Percentiles rank a stretch among this genome's conserved stretches.
These are phyloP conservation scores for Cyclina sinensis DNA, from an alignment of 1,140 invertebrate species.

Conservation along the genomic window DNA sequence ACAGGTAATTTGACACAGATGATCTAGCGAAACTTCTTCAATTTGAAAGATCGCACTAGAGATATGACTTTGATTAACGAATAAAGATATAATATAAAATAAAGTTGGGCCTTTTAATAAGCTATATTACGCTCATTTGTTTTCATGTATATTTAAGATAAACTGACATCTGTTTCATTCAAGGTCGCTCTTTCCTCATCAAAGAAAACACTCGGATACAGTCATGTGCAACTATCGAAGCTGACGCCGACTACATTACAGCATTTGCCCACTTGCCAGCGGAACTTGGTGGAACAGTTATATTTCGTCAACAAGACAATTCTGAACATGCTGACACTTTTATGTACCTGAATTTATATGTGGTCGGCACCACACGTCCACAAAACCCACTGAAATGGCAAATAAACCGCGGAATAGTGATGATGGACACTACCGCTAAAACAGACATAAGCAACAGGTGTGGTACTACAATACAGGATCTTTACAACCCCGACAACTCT, in stretches of 20 bases:
- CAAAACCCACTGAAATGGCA: constrained; percentile 53
- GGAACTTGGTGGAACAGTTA: constrained; percentile 92
- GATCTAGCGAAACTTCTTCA: no score
- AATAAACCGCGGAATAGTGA: constrained; percentile 56
- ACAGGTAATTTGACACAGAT: no score
- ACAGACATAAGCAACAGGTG: constrained; percentile 58
- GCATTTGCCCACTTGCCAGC: constrained; percentile 94
- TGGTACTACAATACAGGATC: constrained; percentile 47
- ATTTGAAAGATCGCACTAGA: no score
- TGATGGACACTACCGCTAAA: constrained; percentile 38
- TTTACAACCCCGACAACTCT: constrained; percentile 78
- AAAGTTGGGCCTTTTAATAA: no score
- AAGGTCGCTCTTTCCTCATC: constrained; percentile 67
- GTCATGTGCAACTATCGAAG: constrained; percentile 75
- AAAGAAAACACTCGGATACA: not conserved
- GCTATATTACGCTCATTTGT: no score
- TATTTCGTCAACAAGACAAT: constrained; percentile 89
- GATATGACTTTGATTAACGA: no score
- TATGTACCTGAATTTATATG: constrained; percentile 90
- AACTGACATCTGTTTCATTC: constrained; percentile 11
- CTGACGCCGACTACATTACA: constrained; percentile 89
- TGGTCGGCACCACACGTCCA: constrained; percentile 77
- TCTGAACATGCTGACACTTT: constrained; percentile 89
- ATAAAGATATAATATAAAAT: no score
- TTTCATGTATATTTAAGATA: not conserved